Evolutionary conservation across 1,140 invertebrate species (phyloP).

Genomic region (Eubasilissa regina): DNA sequence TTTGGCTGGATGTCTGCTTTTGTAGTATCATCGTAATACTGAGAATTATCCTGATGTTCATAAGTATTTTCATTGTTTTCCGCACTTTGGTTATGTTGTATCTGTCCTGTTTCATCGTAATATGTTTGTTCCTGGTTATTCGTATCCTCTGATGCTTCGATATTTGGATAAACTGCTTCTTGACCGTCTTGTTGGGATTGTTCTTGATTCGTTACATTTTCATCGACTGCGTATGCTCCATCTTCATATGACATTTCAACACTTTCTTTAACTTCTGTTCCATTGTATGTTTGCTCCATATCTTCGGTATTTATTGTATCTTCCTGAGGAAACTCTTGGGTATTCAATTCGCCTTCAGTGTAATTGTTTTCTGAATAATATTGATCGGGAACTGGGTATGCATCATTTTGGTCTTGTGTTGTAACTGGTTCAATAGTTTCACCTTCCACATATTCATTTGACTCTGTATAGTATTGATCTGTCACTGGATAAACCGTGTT

Average conservation of each 20-base stretch:
- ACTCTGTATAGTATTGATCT: slow-evolving; percentile 14
- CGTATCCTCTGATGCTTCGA: slow-evolving; percentile 33
- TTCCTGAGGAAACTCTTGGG: background rate
- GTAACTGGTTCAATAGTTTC: background rate
- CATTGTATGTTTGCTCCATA: slow-evolving; percentile 38
- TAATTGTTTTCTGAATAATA: slow-evolving; percentile 18
- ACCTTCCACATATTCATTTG: background rate
- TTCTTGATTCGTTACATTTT: background rate
- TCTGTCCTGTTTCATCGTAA: slow-evolving; percentile 5
- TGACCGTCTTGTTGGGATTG: slow-evolving; percentile 37
- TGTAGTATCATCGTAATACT: slow-evolving; percentile 45
- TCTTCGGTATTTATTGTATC: slow-evolving; percentile 24
- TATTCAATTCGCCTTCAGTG: background rate
- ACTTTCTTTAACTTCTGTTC: background rate
- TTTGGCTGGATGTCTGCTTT: slow-evolving; percentile 1
- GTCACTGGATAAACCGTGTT: background rate
- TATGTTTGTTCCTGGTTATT: slow-evolving; percentile 26
- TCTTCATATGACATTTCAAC: slow-evolving; percentile 3
- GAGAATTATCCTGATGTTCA: slow-evolving; percentile 24
- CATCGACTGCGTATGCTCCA: background rate
- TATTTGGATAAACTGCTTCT: slow-evolving; percentile 16
- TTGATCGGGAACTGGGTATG: slow-evolving; percentile 1
- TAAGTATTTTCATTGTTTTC: no score
- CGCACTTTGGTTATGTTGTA: background rate
- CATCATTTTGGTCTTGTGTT: background rate